Evolutionary conservation across 2,888 invertebrate genomes (phyloP).

Genomic region (Onchidella celtica): DNA sequence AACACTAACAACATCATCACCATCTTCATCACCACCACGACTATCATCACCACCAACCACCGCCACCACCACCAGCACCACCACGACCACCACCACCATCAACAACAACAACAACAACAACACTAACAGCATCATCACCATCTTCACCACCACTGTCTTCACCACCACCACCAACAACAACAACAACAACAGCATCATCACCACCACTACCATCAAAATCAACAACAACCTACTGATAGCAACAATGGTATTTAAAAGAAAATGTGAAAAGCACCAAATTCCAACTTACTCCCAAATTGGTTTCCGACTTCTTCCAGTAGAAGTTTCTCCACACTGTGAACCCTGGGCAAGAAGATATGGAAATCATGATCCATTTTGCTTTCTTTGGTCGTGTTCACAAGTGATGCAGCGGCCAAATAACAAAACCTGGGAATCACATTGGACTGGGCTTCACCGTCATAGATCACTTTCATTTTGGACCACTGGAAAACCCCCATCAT

Average conservation of each 20-base stretch:
- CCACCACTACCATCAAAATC: too few species aligned
- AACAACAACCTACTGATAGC: too few species aligned
- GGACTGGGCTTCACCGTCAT: conserved; percentile 34
- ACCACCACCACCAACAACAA: too few species aligned
- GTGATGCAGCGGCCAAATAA: conserved; percentile 49
- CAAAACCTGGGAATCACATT: conserved; percentile 53
- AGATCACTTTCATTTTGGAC: conserved; percentile 52
- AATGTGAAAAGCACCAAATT: neutral
- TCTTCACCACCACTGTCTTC: too few species aligned
- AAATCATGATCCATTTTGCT: conserved; percentile 40
- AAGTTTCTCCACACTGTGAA: conserved; percentile 24
- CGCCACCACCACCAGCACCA: too few species aligned
- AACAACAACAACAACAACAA: too few species aligned
- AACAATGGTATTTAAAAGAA: neutral
- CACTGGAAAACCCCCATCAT: conserved; percentile 46
- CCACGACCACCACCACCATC: too few species aligned
- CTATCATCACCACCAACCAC: too few species aligned
- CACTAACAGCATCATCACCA: too few species aligned
- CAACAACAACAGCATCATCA: too few species aligned
- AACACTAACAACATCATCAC: too few species aligned
- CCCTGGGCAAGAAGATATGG: conserved; percentile 40
- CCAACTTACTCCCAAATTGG: conserved; percentile 51
- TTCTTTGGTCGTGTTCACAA: conserved; percentile 43
- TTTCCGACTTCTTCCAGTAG: conserved; percentile 44
- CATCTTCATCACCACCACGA: too few species aligned